A percentile compares a stretch with the other conserved stretches of the same genome.
Conservation (phyloP, 2,797 vertebrate genomes). For the Austrolebias charrua region DNA sequence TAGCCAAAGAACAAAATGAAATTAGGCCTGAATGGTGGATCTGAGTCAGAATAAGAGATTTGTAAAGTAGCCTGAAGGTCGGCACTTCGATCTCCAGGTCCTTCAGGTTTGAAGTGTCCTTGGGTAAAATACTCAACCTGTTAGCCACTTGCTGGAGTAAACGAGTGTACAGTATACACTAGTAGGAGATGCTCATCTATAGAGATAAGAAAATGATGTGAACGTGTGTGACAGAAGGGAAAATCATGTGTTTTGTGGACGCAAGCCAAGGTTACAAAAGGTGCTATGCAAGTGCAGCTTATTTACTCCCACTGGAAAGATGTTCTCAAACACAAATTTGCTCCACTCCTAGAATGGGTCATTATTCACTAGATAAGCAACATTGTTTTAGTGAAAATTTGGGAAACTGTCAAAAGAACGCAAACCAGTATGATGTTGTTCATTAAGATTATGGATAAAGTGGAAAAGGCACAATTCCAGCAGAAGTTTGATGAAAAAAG, state of each 20-base stretch:
- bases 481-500: too few relatives aligned
- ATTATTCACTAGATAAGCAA: background rate
- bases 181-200: background rate
- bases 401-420: background rate
- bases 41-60: background rate
- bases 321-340: background rate
- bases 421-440: too few relatives aligned
- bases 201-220: background rate
- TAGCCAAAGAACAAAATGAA: background rate
- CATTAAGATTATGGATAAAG: background rate
- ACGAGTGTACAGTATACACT: background rate
- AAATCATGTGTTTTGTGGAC: background rate
- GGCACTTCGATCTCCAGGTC: background rate
- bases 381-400: background rate
- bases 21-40: background rate
- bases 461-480: too few relatives aligned
- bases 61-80: background rate
- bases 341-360: background rate
- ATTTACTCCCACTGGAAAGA: background rate
- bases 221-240: background rate
- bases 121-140: background rate
- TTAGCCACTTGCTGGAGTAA: background rate
- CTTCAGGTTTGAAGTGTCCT: constrained; percentile 1
- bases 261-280: background rate
- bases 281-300: background rate